Base-by-base conservation (phyloP, 2,113 vertebrate species). In the Eulemur macaco region DNA sequence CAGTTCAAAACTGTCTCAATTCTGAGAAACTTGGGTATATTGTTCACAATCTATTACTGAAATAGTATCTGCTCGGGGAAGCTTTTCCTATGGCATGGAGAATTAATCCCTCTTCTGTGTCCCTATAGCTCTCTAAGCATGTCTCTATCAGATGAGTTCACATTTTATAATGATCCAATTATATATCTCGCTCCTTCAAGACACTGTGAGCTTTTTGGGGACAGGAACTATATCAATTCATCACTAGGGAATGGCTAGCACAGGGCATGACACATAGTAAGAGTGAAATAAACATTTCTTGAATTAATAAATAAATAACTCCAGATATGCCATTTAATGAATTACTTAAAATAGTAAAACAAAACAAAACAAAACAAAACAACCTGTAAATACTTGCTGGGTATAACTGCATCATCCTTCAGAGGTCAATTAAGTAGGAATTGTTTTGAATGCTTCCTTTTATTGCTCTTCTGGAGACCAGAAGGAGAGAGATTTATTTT, bases 271-370 rank as follows among this genome's bases (percentile, higher is more conserved):
- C 73, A 89, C 31, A 17, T 2, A 21, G n/a, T 60, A 66, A 86
- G 12, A 54, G 10, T 18, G n/a, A 86, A 94, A 63, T 76, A 58
- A 93, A 37, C 18, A 13, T 21, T 90, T 87, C 76, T 66, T 91
- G 58, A 92, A 95, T 83, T 74, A 91, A 91, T 96, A 83, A 91
- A 15, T 60, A 58, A 88, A 81, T 50, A 23, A 42, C 54, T 96
- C 50, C 17, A 73, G 74, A 81, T 13, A 84, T 86, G 18, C 13
- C 11, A 50, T 60, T 87, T 69, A 83, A 37, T 42, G 50, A 83
- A 95, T 95, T 94, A 86, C 37, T 80, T 92, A 90, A 94, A 96
- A 90, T 54, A 94, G 50, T 74, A 76, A 92, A 82, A 77, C 18
- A 85, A 85, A 47, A 45, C 69, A 94, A 78, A 88, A 42, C 18